A percentile compares a stretch with the other conserved stretches of the same genome.
These are phyloP conservation scores for Muschampia plurimacula DNA, from an alignment of 2,888 invertebrate genomes.

Conservation along the genomic window DNA sequence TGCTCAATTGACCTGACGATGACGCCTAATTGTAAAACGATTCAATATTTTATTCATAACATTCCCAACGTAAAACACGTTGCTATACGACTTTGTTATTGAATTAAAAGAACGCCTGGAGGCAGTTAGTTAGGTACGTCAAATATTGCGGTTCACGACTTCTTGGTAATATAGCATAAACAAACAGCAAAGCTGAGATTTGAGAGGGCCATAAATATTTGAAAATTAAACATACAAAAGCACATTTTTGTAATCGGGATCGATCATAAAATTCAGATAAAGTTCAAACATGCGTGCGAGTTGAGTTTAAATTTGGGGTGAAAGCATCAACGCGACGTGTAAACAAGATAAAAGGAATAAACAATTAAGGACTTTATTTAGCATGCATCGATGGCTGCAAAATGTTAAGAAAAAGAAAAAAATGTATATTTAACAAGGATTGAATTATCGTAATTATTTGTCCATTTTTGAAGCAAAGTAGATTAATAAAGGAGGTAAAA, in stretches of 20 bases:
- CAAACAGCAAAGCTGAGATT: conserved; percentile 23
- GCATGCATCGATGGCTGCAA: neutral
- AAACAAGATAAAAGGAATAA: neutral
- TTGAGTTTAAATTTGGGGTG: conserved; percentile 21
- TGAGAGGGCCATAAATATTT: conserved; percentile 33
- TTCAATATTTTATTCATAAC: conserved; percentile 8
- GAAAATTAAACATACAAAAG: conserved; percentile 29
- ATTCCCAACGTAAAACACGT: neutral
- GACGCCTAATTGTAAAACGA: neutral
- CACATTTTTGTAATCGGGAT: conserved; percentile 25
- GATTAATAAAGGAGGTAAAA: too few species aligned
- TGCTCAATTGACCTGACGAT: conserved; percentile 46
- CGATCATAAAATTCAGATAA: conserved; percentile 25
- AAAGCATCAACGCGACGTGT: neutral
- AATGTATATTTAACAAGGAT: too few species aligned
- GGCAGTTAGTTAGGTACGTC: conserved; percentile 4
- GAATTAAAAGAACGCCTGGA: conserved; percentile 5
- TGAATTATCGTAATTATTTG: too few species aligned
- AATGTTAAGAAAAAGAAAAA: neutral
- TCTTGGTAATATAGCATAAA: conserved; percentile 23
- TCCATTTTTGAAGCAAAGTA: too few species aligned
- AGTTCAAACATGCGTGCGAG: conserved; percentile 12
- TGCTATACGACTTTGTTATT: conserved; percentile 15
- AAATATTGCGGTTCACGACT: conserved; percentile 25
- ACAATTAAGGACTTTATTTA: neutral